These are phyloP conservation scores for Machimus rusticus DNA, from an alignment of 2,888 invertebrate genomes.

Conservation along the genomic window DNA sequence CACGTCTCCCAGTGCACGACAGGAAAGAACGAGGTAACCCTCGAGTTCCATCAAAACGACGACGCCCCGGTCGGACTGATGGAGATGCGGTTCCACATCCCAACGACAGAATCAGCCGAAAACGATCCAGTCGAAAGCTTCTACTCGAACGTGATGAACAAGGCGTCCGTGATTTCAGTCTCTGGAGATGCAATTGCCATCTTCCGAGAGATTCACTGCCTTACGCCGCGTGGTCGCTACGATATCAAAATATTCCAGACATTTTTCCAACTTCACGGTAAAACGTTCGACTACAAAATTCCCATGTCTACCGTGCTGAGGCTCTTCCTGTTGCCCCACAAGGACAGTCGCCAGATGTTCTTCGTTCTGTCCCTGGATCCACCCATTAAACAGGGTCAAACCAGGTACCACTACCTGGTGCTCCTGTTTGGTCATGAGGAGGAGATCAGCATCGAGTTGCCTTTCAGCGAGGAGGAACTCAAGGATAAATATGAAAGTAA, in stretches of 20 bases:
- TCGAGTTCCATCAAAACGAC: conserved; percentile 99
- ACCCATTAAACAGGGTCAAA: conserved; percentile 99
- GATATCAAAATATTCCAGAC: conserved; percentile 91
- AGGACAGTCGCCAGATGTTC: conserved; percentile 97
- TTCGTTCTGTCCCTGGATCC: conserved; percentile 98
- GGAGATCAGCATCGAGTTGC: conserved; percentile 88
- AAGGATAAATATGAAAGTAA: conserved; percentile 94
- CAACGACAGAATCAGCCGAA: conserved; percentile 86
- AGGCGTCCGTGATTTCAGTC: conserved; percentile 96
- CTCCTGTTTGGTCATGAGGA: conserved; percentile 95
- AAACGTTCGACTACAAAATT: conserved; percentile 99
- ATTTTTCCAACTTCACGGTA: conserved; percentile 93
- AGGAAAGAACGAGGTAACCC: conserved; percentile 96
- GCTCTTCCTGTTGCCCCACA: conserved; percentile 93
- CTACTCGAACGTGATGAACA: conserved; percentile 94
- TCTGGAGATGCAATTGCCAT: conserved; percentile 98
- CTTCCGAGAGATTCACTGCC: conserved; percentile 95
- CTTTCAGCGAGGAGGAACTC: conserved; percentile 89
- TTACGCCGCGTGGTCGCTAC: conserved; percentile 93
- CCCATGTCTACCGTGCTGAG: conserved; percentile 96
- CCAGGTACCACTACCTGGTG: conserved; percentile 95
- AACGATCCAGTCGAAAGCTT: conserved; percentile 96
- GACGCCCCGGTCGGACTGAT: conserved; percentile 96
- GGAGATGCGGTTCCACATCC: conserved; percentile 98
- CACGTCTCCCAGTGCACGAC: conserved; percentile 96